Conservation (phyloP, 1,140 invertebrate species). For the Musca domestica region DNA sequence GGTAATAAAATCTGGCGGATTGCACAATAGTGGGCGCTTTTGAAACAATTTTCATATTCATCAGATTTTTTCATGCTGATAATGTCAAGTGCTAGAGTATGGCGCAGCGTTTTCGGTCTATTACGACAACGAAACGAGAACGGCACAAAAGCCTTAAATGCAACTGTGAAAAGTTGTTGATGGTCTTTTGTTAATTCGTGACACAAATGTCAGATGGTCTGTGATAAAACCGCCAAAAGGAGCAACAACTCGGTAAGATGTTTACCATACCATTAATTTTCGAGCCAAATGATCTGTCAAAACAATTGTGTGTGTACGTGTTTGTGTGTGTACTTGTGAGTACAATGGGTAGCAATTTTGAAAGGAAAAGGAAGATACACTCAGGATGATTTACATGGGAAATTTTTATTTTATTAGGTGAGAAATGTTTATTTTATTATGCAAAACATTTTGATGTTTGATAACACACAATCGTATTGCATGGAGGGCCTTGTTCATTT, state of each 20-base stretch:
- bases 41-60: constrained; percentile 5
- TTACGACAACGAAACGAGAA: neutral
- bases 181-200: constrained; percentile 21
- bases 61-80: constrained; percentile 11
- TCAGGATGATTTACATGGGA: no score
- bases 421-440: no score
- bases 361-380: no score
- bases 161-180: constrained; percentile 13
- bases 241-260: neutral
- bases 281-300: constrained; percentile 11
- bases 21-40: constrained; percentile 11
- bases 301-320: neutral
- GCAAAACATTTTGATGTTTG: no score
- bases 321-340: no score
- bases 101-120: neutral
- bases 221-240: neutral
- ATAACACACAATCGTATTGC: no score
- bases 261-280: constrained; percentile 1
- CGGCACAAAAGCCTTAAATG: no score
- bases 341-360: no score
- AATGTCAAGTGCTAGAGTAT: constrained; percentile 5
- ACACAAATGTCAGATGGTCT: constrained; percentile 18
- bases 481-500: no score
- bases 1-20: constrained; percentile 13
- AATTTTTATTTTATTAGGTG: no score